Evolutionary conservation across 92 coral and sea anemone species (phyloP), one percentile per base, ranked within the genome.

Genomic region (Phymanthus crucifer): DNA sequence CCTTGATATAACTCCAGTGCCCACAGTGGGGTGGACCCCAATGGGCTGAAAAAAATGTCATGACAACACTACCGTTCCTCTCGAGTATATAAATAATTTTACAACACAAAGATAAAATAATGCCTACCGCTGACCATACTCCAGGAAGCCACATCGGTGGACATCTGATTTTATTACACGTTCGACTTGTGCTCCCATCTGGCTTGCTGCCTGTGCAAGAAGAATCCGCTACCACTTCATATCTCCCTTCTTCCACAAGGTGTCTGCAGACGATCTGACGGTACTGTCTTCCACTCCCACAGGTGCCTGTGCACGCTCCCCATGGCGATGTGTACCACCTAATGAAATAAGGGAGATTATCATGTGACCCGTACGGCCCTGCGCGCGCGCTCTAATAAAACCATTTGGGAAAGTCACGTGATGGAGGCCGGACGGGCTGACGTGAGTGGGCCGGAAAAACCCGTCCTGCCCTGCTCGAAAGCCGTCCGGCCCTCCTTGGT

Each of bases 81-180:
- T 21, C 27, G 27, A 21, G 27, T 23, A 3, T 9, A 54, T 8
- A 40, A 9, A 26, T 7, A 4, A 64, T 2, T 35, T 7, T 56
- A 16, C 29, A 47, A 52, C 72, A 33, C 17, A 26, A 71, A 35
- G 35, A 3, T 10, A 27, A 12, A 27, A 47, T 29, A 11, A 34
- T 29, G 40, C 89, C 16, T 83, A 96, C 99, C 90, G 72, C 64
- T 10, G 96, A 88, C 99, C 99, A 96, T 0, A 73, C 75, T n/a
- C 83, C 80, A 31, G 89, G 82, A 33, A 83, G 61, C 84, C 91
- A 86, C 64, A 91, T 94, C 16, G 98, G 89, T 23, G 91, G 94
- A 43, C 99, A 96, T 70, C 83, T 87, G 13, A 92, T 76, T 73
- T 89, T 81, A 82, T 91, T 92, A 48, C 99, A 96, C 76, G 50